phyloP scores from a whole-genome alignment of 1,140 invertebrate species.

The Trichonephila inaurata region DNA sequence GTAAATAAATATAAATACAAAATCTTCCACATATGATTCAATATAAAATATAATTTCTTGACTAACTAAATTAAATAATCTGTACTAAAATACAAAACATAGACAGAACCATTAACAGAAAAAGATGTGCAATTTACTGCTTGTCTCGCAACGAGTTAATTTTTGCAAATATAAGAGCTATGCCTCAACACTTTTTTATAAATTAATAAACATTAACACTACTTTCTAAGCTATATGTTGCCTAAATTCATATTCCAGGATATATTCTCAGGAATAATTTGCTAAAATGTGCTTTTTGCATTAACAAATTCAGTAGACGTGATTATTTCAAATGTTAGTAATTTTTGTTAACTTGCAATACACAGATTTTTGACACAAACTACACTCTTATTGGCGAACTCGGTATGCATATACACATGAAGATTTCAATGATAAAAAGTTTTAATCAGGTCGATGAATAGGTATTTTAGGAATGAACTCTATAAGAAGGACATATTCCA shows the following conservation, averaged over 20 bases:
- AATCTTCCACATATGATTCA: neutral
- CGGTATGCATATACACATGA: slow-evolving; percentile 21
- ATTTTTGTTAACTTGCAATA: neutral
- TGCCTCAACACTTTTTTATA: neutral
- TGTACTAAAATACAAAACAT: neutral
- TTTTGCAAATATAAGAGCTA: neutral
- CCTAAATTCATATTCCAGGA: neutral
- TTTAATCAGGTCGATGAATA: slow-evolving; percentile 76
- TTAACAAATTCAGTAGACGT: neutral
- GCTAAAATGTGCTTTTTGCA: neutral
- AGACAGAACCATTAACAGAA: neutral
- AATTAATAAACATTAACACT: neutral
- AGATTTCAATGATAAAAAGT: neutral
- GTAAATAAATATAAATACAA: slow-evolving; percentile 6
- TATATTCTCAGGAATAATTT: neutral
- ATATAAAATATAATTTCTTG: neutral
- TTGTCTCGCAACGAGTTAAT: neutral
- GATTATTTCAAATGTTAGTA: neutral
- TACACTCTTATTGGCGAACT: neutral
- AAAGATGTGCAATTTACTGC: neutral
- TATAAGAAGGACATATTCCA: slow-evolving; percentile 96
- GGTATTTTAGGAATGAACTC: slow-evolving; percentile 98
- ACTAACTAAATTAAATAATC: neutral
- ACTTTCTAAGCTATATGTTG: neutral
- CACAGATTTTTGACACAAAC: neutral